Evolutionary conservation across 35 echinoderm and acorn worm genomes (phyloP).

Genomic region (Lytechinus variegatus): DNA sequence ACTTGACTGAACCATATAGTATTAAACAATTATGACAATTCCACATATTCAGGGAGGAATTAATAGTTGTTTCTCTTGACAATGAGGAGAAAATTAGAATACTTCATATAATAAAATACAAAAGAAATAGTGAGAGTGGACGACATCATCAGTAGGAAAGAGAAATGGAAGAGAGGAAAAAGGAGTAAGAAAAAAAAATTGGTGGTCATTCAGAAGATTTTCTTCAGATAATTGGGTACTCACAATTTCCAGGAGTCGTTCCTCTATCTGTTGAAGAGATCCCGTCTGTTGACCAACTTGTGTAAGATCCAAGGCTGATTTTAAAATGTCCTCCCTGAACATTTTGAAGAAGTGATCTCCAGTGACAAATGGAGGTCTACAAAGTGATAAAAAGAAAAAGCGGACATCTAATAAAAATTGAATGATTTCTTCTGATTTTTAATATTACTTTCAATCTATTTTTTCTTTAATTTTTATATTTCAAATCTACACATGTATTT

Average conservation of each 20-base stretch:
- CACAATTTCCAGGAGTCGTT: conserved; percentile 45
- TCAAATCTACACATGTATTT: no score
- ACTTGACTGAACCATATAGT: no score
- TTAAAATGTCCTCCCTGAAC: conserved; percentile 71
- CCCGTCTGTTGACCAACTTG: conserved; percentile 54
- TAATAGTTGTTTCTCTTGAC: no score
- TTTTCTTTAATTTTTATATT: no score
- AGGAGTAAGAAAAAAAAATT: background rate
- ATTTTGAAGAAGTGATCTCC: conserved; percentile 72
- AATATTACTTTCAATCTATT: no score
- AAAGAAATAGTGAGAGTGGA: no score
- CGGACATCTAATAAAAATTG: background rate
- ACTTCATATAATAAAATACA: no score
- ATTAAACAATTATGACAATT: no score
- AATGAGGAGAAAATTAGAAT: no score
- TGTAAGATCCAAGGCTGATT: conserved; percentile 68
- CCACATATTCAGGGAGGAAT: no score
- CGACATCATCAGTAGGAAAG: no score
- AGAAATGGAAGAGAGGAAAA: background rate
- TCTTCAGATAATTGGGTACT: background rate
- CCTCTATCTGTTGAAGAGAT: background rate
- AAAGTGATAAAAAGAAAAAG: background rate
- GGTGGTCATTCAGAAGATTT: no score
- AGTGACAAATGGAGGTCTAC: conserved; percentile 73
- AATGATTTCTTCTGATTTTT: background rate